phyloP scores from a whole-genome alignment of 2,888 invertebrate genomes.

The Eupithecia subumbrata region DNA sequence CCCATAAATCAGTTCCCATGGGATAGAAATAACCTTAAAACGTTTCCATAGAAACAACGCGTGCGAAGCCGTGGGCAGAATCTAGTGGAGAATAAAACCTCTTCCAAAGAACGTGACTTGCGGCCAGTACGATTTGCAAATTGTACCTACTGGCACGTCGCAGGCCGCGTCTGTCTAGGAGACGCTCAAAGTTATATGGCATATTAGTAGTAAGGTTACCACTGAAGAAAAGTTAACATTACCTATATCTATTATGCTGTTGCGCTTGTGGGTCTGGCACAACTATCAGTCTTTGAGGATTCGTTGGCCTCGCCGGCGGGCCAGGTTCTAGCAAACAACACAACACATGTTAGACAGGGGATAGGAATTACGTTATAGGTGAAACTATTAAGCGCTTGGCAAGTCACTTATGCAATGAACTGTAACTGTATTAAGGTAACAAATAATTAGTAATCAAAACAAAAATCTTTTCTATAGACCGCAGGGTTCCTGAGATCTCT shows the following conservation, averaged over 20 bases:
- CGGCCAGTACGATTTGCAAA: not conserved
- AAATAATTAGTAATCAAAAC: too few relatives aligned
- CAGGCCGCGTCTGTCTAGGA: not conserved
- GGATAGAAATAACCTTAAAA: too few relatives aligned
- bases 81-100: not conserved
- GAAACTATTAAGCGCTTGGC: conserved; percentile 18
- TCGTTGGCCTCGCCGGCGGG: conserved; percentile 93
- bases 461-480: too few relatives aligned
- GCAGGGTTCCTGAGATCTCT: too few relatives aligned
- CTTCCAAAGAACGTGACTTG: not conserved
- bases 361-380: conserved; percentile 8
- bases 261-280: conserved; percentile 94
- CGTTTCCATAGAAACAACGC: too few relatives aligned
- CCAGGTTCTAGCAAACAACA: conserved; percentile 87
- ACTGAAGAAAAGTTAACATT: conserved; percentile 37
- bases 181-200: not conserved
- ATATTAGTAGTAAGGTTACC: not conserved
- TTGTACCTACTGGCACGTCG: too few relatives aligned
- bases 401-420: not conserved
- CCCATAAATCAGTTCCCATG: too few relatives aligned
- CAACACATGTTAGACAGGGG: conserved; percentile 45
- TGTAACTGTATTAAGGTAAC: too few relatives aligned
- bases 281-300: conserved; percentile 95
- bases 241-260: conserved; percentile 86
- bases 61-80: too few relatives aligned